phyloP scores from a whole-genome alignment of 2,797 vertebrate genomes.

The Silurus lanzhouensis region DNA sequence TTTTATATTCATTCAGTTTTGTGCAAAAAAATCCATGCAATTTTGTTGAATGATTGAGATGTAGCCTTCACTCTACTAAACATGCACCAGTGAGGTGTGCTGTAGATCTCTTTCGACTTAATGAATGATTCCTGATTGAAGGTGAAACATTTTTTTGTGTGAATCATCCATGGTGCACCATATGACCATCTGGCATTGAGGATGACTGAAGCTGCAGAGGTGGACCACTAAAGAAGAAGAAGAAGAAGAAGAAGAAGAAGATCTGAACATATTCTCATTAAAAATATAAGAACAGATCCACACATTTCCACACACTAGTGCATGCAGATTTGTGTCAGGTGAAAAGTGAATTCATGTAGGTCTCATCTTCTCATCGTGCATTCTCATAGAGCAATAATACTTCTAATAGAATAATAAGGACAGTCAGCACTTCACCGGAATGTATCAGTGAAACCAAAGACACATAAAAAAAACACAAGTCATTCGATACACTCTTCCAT shows the following conservation, averaged over 20 bases:
- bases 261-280: too few species aligned
- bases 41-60: neutral
- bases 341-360: neutral
- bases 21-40: neutral
- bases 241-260: neutral
- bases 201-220: slow-evolving; percentile 8
- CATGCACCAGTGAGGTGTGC: neutral
- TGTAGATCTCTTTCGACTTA: neutral
- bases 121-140: slow-evolving; percentile 9
- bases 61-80: neutral
- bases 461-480: neutral
- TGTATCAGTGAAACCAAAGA: slow-evolving; percentile 53
- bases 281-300: too few species aligned
- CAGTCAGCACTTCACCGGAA: slow-evolving; percentile 1
- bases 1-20: neutral
- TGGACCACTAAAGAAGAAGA: neutral
- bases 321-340: neutral
- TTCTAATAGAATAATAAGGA: neutral
- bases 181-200: neutral
- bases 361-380: neutral
- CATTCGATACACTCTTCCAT: slow-evolving; percentile 40
- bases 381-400: slow-evolving; percentile 50
- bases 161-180: neutral
- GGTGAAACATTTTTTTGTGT: neutral
- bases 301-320: neutral